Evolutionary conservation across 2,797 vertebrate species (phyloP), one percentile per base, ranked within the genome.

Genomic region (Chromobotia macracanthus): DNA sequence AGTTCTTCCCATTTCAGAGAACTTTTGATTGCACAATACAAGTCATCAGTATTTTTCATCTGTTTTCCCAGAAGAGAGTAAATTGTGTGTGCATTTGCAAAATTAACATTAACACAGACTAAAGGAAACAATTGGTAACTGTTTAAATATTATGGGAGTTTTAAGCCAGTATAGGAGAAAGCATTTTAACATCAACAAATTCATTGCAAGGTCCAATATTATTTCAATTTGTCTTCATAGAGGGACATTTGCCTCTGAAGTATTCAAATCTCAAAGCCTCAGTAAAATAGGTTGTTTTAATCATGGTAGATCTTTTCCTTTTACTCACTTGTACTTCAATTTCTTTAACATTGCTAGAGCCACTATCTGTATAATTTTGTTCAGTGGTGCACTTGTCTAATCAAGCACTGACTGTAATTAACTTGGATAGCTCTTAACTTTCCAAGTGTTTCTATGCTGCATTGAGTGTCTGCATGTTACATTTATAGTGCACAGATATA

Each of bases 221-320:
- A 48, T 1, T 16, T 44, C 18, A 51, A 12, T 63, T 64, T 55
- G 5, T 67, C 16, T 56, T 76, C 19, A 15, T 50, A 55, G 7
- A 11, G 8, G 18, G 35, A 72, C 19, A 3, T 64, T 64, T 63
- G 18, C 61, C 1, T 38, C n/a, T 64, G 1, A 35, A 25, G 0
- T 83, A 38, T 21, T 19, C 15, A 72, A 23, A 80, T 81, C 48
- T 67, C 50, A 44, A 78, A 50, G 64, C 78, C 80, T 79, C 53
- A 48, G 80, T 84, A 78, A 80, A 73, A 58, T 79, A 81, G 81
- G 86, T 79, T 86, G 63, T 80, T 86, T 89, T 41, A 85, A 88
- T 74, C 18, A 48, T 68, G 55, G 63, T 12, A 56, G 38, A 48
- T 56, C 48, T 72, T 38, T 11, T 67, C 13, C 23, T 51, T 28